Evolutionary conservation across 2,797 vertebrate species (phyloP).

Genomic region (Falco novaeseelandiae): DNA sequence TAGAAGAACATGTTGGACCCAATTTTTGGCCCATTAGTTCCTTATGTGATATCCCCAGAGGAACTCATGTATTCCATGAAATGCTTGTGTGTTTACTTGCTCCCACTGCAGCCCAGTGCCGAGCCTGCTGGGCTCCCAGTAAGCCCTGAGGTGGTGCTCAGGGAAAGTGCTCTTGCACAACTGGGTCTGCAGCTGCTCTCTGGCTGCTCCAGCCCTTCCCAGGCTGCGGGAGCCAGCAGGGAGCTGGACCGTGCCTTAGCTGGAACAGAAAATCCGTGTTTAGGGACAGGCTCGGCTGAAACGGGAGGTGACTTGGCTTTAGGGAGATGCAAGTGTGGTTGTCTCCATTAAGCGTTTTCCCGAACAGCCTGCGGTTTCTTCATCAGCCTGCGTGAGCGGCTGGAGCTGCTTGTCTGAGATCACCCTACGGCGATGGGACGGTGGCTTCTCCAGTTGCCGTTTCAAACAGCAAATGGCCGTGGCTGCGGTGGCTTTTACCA

Average conservation of each 20-base stretch:
- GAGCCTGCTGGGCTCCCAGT: background rate
- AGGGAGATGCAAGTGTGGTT: background rate
- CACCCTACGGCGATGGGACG: accelerated
- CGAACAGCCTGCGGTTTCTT: background rate
- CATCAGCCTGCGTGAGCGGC: accelerated
- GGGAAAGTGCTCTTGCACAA: background rate
- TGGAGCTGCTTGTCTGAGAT: background rate
- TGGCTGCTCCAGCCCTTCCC: background rate
- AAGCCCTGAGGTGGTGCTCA: background rate
- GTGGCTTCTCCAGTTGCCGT: accelerated
- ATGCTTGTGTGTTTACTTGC: background rate
- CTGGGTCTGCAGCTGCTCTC: background rate
- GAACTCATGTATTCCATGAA: background rate
- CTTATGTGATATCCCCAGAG: background rate
- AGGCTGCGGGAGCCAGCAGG: background rate
- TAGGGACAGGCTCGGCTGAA: background rate
- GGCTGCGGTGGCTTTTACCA: background rate
- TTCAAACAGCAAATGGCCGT: background rate
- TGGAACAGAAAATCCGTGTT: background rate
- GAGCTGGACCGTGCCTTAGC: background rate
- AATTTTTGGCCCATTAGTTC: background rate
- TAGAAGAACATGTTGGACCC: background rate
- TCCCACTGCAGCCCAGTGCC: background rate
- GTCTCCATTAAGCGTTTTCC: accelerated
- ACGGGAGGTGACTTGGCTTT: background rate